Percentiles rank a stretch among this genome's conserved stretches.
These are phyloP conservation scores for Okamejei kenojei DNA, from an alignment of 2,797 vertebrate genomes.

Conservation along the genomic window DNA sequence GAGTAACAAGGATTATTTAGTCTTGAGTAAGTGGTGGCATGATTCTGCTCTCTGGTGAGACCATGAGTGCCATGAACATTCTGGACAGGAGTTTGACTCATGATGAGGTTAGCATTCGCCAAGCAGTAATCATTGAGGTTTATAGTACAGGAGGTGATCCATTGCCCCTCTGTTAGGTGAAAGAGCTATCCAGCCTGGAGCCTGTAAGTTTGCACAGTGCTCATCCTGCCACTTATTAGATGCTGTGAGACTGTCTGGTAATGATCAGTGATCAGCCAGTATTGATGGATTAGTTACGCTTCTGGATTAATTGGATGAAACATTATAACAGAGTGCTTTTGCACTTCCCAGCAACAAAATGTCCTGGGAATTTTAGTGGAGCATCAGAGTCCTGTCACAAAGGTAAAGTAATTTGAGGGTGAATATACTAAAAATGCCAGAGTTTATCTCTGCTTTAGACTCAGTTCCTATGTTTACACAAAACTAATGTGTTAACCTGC, in stretches of 20 bases:
- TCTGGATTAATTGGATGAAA: not conserved
- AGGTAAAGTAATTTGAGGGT: not conserved
- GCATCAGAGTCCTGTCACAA: not conserved
- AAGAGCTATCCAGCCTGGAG: too few relatives aligned
- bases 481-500: not conserved
- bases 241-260: too few relatives aligned
- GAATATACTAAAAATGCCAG: not conserved
- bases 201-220: too few relatives aligned
- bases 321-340: not conserved
- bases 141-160: too few relatives aligned
- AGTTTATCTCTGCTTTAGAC: not conserved
- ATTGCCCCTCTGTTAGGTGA: too few relatives aligned
- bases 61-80: not conserved
- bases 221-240: too few relatives aligned
- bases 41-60: not conserved
- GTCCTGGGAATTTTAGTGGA: not conserved
- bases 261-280: too few relatives aligned
- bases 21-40: not conserved
- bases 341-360: not conserved
- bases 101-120: not conserved
- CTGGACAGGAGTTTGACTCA: not conserved
- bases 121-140: not conserved
- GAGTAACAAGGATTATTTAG: not conserved
- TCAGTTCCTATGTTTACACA: not conserved
- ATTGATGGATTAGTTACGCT: too few relatives aligned